phyloP scores from a whole-genome alignment of 1,140 invertebrate species.

The Kradibia gibbosae region DNA sequence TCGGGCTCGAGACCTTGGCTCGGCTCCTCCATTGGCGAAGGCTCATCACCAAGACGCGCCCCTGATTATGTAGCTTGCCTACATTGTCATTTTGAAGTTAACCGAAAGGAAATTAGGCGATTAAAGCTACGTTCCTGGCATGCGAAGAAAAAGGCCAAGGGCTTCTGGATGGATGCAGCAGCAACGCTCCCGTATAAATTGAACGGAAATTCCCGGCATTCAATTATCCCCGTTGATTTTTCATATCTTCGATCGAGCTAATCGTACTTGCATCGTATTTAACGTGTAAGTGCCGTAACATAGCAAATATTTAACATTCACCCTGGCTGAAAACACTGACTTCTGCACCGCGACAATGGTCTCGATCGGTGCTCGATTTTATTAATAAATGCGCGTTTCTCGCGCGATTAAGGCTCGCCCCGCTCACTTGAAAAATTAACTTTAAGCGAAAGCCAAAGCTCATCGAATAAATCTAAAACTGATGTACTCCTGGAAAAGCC shows the following conservation, averaged over 20 bases:
- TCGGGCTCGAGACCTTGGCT: slow-evolving; percentile 27
- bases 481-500: too few species aligned
- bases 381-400: too few species aligned
- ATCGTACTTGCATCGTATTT: too few species aligned
- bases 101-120: not conserved
- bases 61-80: slow-evolving; percentile 34
- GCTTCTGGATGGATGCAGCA: slow-evolving; percentile 4
- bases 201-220: not conserved
- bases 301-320: too few species aligned
- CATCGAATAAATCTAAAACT: too few species aligned
- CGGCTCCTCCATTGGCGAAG: slow-evolving; percentile 61
- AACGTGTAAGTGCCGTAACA: too few species aligned
- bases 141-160: not conserved
- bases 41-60: slow-evolving; percentile 61
- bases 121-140: not conserved
- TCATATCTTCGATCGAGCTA: not conserved
- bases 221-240: not conserved
- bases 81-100: slow-evolving; percentile 32
- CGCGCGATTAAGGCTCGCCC: too few species aligned
- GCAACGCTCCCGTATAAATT: not conserved
- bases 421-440: too few species aligned
- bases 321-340: too few species aligned
- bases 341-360: too few species aligned
- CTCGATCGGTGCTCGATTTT: too few species aligned
- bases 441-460: too few species aligned